A percentile compares a stretch with the other conserved stretches of the same genome.
Evolutionary conservation across 2,113 vertebrate species (phyloP).

Genomic region (Hemiprocne comata): DNA sequence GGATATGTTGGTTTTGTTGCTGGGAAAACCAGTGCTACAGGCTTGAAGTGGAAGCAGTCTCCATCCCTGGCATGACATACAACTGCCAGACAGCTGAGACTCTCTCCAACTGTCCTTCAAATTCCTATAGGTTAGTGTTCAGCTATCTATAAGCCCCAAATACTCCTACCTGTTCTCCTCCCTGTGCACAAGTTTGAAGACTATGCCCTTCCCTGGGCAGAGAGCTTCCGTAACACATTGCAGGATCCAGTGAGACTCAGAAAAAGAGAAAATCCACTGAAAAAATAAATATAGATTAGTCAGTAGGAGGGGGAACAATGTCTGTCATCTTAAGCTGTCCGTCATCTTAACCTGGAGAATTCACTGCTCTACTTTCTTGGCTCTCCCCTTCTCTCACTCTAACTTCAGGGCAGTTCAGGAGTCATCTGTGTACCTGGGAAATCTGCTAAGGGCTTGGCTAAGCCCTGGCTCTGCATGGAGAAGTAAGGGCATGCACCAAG

Average conservation of each 20-base stretch:
- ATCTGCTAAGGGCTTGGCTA: not conserved
- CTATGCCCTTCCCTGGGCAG: not conserved
- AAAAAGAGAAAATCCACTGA: constrained; percentile 16
- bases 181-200: not conserved
- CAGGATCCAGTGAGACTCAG: not conserved
- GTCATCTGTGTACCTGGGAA: not conserved
- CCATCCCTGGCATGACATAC: rapidly evolving
- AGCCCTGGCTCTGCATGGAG: not conserved
- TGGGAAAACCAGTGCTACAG: not conserved
- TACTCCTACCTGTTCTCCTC: not conserved
- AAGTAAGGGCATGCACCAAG: not conserved
- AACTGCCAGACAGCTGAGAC: not conserved
- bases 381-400: not conserved
- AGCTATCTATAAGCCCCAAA: not conserved
- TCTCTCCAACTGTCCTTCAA: not conserved
- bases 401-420: not conserved
- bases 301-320: constrained; percentile 4
- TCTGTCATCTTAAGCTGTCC: constrained; percentile 16
- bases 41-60: not conserved
- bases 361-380: not conserved
- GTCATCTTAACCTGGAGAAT: constrained; percentile 17
- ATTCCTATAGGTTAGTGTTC: not conserved
- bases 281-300: not conserved
- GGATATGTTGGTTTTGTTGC: not conserved
- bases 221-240: not conserved